Percentiles rank a stretch among this genome's conserved stretches.
These are phyloP conservation scores for Porphyrio hochstetteri DNA, from an alignment of 2,113 vertebrate species.

Conservation along the genomic window DNA sequence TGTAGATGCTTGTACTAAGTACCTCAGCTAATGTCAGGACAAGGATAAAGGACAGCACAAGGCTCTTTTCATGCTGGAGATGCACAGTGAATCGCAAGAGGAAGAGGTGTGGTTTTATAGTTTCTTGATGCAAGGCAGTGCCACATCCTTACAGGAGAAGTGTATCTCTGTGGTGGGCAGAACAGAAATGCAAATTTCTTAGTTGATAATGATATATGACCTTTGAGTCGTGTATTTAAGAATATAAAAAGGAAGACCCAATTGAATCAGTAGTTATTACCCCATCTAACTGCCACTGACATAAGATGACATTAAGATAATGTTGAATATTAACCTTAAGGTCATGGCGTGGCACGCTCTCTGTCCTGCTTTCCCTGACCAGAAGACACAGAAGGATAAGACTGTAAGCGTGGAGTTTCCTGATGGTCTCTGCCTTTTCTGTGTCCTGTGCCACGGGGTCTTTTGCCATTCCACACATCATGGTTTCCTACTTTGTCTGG, in stretches of 20 bases:
- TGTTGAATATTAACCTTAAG: neutral
- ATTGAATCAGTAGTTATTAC: neutral
- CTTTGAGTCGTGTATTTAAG: neutral
- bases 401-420: neutral
- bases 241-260: neutral
- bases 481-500: neutral
- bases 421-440: neutral
- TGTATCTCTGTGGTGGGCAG: neutral
- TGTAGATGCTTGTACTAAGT: neutral
- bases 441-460: accelerated
- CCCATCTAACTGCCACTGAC: neutral
- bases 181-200: neutral
- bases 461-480: neutral
- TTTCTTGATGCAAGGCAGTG: neutral
- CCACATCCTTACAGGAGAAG: neutral
- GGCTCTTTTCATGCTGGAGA: neutral
- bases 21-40: neutral
- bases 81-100: neutral
- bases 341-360: neutral
- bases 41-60: neutral
- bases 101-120: neutral
- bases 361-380: neutral
- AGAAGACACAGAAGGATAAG: neutral
- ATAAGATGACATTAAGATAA: neutral
- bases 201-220: neutral